Percentiles rank a stretch among this genome's conserved stretches.
Evolutionary conservation across 2,797 vertebrate species (phyloP).

Genomic region (Buceros bicornis): DNA sequence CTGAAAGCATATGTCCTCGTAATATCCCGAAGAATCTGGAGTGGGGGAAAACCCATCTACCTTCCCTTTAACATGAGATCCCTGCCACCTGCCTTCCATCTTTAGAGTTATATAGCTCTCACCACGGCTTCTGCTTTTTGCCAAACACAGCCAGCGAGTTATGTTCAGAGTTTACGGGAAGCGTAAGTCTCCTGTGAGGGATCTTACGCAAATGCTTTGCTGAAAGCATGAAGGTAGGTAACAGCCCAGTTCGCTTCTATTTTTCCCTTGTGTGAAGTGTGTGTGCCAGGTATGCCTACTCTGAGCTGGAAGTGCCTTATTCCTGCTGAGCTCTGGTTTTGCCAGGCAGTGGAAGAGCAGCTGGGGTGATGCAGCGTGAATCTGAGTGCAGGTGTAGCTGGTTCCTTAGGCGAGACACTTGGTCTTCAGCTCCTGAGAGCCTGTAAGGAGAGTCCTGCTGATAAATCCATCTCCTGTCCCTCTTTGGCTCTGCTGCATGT

Average conservation of each 20-base stretch:
- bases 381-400: neutral
- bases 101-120: neutral
- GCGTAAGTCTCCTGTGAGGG: neutral
- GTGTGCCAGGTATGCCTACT: neutral
- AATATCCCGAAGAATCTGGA: neutral
- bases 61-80: neutral
- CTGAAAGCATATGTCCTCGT: neutral
- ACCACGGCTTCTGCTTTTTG: neutral
- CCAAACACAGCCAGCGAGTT: neutral
- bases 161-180: neutral
- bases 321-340: neutral
- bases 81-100: neutral
- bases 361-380: neutral
- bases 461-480: neutral
- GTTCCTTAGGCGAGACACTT: neutral
- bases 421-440: neutral
- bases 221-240: neutral
- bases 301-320: neutral
- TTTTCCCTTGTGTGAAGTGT: fast-evolving
- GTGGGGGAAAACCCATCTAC: neutral
- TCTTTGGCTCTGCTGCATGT: neutral
- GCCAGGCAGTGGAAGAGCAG: neutral
- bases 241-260: neutral
- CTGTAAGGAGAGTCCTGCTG: neutral
- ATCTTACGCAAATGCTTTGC: neutral